Evolutionary conservation across 2,888 invertebrate genomes (phyloP), one percentile per base, ranked within the genome.

Genomic region (Nemurella pictetii): DNA sequence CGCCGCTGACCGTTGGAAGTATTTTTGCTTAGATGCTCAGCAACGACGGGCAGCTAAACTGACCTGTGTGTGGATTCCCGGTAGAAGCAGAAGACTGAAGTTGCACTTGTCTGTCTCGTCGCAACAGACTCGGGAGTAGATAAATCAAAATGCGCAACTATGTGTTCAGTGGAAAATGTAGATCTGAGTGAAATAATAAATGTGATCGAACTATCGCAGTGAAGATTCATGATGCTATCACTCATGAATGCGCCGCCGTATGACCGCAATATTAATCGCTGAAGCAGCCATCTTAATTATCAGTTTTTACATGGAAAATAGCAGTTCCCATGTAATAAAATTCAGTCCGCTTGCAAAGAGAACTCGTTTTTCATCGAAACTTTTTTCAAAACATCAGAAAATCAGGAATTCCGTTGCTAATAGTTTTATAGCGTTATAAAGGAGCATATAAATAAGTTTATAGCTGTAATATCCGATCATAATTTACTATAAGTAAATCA

Each of bases 131-230:
- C 28, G n/a, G 27, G 28, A 78, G 78, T 78, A 28, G n/a, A 78
- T 78, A 78, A 78, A 78, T 78, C 78, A 78, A 78, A 78, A 78
- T 12, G 29, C 29, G 28, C n/a, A 78, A 78, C n/a, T 78, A 78
- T 78, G 78, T 78, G 55, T 78, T 78, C 78, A 30, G 5, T 28
- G 29, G 78, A 78, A 78, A 78, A 78, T 78, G 30, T n/a, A 78
- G 78, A 78, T 30, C 78, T 78, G 78, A 78, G 78, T 78, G 28
- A 78, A 78, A 78, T 78, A 78, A 78, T 78, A 78, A 78, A 78
- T 78, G 55, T 55, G 55, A 55, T 55, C 55, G 55, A 55, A 55
- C 9, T 20, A 55, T 55, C 9, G 55, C 55, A 55, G 20, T 20
- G 55, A 55, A 55, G 55, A 55, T 55, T 55, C 55, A 55, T 55